These are phyloP conservation scores for Acanthosepion pharaonis DNA, from an alignment of 2,888 invertebrate species.

Conservation along the genomic window DNA sequence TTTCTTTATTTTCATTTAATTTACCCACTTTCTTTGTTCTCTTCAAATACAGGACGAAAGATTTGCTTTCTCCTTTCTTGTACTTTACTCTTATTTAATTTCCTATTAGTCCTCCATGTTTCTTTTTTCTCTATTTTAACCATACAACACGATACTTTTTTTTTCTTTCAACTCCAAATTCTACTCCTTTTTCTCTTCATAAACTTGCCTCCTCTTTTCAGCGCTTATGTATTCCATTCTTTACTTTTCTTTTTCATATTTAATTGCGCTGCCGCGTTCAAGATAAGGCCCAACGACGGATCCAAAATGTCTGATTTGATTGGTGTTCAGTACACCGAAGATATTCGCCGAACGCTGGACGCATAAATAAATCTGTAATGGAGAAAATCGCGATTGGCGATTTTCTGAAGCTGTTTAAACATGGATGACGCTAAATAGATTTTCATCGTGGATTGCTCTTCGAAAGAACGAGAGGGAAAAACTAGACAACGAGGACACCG, in stretches of 20 bases:
- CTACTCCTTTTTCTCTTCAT: too few relatives aligned
- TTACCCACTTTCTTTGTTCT: too few relatives aligned
- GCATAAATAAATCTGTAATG: constrained; percentile 33
- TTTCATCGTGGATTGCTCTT: background rate
- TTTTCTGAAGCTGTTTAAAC: background rate
- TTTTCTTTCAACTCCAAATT: too few relatives aligned
- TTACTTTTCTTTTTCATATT: background rate
- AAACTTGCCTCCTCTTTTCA: too few relatives aligned
- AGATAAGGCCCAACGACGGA: background rate
- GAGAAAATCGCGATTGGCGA: background rate
- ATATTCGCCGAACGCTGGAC: background rate
- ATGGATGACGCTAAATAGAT: background rate
- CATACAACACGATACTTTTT: too few relatives aligned
- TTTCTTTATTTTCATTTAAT: too few relatives aligned
- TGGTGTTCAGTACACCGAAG: background rate
- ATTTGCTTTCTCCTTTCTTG: too few relatives aligned
- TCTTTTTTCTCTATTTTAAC: too few relatives aligned
- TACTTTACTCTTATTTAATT: too few relatives aligned
- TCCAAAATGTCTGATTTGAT: background rate
- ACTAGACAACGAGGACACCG: background rate
- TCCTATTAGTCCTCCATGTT: too few relatives aligned
- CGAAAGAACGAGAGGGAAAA: background rate
- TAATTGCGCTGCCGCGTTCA: background rate
- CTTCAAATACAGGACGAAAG: too few relatives aligned
- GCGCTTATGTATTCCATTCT: too few relatives aligned